Evolutionary conservation across 1,140 invertebrate species (phyloP).

Genomic region (Scaptomyza hsui): DNA sequence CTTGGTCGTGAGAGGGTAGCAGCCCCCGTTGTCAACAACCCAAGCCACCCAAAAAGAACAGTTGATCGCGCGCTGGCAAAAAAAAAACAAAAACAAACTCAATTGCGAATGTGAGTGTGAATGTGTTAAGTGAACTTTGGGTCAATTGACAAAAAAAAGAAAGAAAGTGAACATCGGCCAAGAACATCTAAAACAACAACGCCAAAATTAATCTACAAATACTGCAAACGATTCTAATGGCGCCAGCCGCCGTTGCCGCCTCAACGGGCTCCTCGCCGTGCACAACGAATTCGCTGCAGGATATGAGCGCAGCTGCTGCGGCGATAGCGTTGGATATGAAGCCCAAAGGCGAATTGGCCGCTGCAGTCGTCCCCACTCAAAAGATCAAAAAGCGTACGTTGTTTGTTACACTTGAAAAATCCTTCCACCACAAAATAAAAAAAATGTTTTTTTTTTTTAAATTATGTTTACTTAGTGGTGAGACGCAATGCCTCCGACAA

Average conservation of each 20-base stretch:
- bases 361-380: constrained; percentile 43
- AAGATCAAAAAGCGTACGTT: constrained; percentile 80
- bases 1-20: constrained; percentile 84
- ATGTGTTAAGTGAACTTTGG: constrained; percentile 45
- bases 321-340: constrained; percentile 75
- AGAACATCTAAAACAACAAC: constrained; percentile 7
- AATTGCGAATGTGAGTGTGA: constrained; percentile 22
- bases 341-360: constrained; percentile 56
- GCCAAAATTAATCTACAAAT: constrained; percentile 44
- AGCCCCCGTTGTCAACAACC: constrained; percentile 43
- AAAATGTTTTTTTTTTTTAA: constrained; percentile 1
- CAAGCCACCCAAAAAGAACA: constrained; percentile 18
- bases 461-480: constrained; percentile 59
- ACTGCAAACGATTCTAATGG: constrained; percentile 63
- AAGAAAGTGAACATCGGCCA: constrained; percentile 26
- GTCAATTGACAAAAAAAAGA: constrained; percentile 14
- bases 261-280: constrained; percentile 44
- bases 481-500: constrained; percentile 81
- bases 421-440: background rate
- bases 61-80: constrained; percentile 32
- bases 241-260: constrained; percentile 52
- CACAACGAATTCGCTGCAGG: constrained; percentile 70
- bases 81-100: background rate
- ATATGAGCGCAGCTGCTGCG: constrained; percentile 69
- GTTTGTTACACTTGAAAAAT: background rate